Evolutionary conservation across 2,113 vertebrate genomes (phyloP).

Genomic region (Sylvicapra grimmia): DNA sequence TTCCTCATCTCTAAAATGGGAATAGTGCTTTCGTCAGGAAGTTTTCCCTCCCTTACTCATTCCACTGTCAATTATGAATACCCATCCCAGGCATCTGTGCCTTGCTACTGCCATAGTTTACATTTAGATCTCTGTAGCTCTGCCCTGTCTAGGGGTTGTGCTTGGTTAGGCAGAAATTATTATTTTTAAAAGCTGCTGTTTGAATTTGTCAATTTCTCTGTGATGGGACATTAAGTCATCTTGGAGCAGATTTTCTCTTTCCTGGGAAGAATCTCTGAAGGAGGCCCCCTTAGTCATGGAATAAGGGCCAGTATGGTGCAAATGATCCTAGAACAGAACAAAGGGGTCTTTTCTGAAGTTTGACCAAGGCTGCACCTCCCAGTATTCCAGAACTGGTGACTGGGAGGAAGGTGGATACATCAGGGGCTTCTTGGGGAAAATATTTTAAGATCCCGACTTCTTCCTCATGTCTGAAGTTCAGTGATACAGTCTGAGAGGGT

Average conservation of each 20-base stretch:
- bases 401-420: background rate
- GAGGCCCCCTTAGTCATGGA: fast-evolving
- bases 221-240: background rate
- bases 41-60: background rate
- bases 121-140: background rate
- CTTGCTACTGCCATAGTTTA: background rate
- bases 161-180: background rate
- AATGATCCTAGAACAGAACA: background rate
- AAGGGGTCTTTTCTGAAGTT: background rate
- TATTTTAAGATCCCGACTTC: background rate
- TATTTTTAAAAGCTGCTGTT: background rate
- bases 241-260: background rate
- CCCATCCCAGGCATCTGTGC: too few species aligned
- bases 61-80: background rate
- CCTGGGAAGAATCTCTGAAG: background rate
- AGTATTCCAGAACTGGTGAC: background rate
- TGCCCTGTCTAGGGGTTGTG: background rate
- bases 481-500: background rate
- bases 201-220: background rate
- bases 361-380: background rate
- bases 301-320: background rate
- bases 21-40: background rate
- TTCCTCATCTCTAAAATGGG: background rate
- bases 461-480: background rate
- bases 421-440: background rate